phyloP scores from a whole-genome alignment of 2,888 invertebrate species.

The Notodonta dromedarius region DNA sequence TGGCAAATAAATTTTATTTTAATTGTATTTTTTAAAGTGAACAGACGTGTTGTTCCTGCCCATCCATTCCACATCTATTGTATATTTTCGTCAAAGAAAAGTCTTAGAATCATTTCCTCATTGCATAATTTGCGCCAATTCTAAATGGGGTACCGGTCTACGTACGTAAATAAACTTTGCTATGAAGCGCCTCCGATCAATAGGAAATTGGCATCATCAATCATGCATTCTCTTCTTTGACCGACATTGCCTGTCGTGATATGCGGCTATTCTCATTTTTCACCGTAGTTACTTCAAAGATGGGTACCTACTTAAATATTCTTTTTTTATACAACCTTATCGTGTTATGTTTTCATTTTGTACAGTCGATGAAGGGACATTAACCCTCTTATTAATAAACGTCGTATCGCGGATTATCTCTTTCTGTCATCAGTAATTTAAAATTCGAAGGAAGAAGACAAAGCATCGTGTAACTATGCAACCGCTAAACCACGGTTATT shows the following conservation, averaged over 20 bases:
- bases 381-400: neutral
- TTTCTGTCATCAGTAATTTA: too few species aligned
- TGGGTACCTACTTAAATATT: too few species aligned
- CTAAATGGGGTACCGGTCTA: conserved; percentile 33
- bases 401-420: too few species aligned
- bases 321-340: too few species aligned
- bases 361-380: neutral
- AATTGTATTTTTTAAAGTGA: too few species aligned
- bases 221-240: conserved; percentile 62
- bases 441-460: too few species aligned
- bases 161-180: conserved; percentile 49
- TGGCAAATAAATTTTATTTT: too few species aligned
- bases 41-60: neutral
- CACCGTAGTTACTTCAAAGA: too few species aligned
- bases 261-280: conserved; percentile 26
- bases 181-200: conserved; percentile 47
- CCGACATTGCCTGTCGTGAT: conserved; percentile 47
- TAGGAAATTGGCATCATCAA: conserved; percentile 72
- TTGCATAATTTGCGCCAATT: conserved; percentile 9
- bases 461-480: too few species aligned
- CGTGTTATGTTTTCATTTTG: neutral
- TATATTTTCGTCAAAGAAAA: neutral
- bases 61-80: neutral
- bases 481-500: too few species aligned
- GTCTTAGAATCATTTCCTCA: neutral